Conservation (phyloP, 2,888 invertebrate genomes). For the Torymus aiolomorphi region DNA sequence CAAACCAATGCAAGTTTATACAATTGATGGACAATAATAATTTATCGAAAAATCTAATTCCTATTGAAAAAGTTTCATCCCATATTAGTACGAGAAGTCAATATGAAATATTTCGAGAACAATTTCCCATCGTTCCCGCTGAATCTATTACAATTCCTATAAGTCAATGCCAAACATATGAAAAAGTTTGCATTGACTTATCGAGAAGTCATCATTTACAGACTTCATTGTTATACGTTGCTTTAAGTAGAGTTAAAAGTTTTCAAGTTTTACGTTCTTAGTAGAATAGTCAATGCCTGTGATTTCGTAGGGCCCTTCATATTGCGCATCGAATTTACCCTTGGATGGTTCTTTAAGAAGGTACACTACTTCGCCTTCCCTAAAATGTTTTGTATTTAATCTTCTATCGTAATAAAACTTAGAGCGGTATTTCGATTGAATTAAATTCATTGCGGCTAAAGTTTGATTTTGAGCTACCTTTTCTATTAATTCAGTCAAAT, state of each 20-base stretch:
- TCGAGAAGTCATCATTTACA: background rate
- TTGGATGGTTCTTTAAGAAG: background rate
- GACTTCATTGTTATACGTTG: too few relatives aligned
- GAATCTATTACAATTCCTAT: conserved; percentile 54
- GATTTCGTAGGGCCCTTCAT: background rate
- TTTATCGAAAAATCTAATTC: background rate
- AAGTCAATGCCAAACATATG: conserved; percentile 47
- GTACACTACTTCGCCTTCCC: background rate
- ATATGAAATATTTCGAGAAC: conserved; percentile 11
- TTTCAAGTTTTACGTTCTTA: background rate
- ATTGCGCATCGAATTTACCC: background rate
- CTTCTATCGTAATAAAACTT: too few relatives aligned
- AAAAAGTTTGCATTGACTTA: conserved; percentile 28
- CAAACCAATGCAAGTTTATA: background rate
- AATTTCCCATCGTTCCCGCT: conserved; percentile 49
- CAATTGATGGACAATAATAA: background rate
- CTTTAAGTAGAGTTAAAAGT: too few relatives aligned
- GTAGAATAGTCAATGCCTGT: background rate
- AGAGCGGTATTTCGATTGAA: background rate
- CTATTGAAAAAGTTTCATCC: background rate
- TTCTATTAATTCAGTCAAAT: background rate
- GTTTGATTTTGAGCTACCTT: background rate
- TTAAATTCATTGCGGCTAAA: background rate
- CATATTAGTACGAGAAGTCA: background rate
- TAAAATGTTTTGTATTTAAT: background rate